A percentile compares a stretch with the other conserved stretches of the same genome.
These are phyloP conservation scores for Scomber colias DNA, from an alignment of 2,113 vertebrate species.

Conservation along the genomic window DNA sequence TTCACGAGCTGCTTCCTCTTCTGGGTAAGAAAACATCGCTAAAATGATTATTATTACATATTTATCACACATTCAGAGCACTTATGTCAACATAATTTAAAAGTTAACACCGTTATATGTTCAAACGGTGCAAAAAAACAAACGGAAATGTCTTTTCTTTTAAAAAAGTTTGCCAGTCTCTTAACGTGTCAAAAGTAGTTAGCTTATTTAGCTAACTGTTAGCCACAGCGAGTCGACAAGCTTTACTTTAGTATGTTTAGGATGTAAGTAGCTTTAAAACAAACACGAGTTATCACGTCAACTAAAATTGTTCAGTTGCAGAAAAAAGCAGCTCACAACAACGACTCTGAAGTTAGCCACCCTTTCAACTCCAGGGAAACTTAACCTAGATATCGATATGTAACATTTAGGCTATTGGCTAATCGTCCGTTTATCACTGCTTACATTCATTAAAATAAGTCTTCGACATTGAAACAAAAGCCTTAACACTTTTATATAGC, in stretches of 20 bases:
- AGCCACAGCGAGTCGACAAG: not conserved
- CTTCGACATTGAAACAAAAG: too few species aligned
- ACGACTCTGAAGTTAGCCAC: too few species aligned
- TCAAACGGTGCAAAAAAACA: not conserved
- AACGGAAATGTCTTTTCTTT: not conserved
- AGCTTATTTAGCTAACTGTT: slow-evolving; percentile 23
- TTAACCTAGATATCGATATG: too few species aligned
- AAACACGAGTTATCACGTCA: too few species aligned
- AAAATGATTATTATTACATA: not conserved
- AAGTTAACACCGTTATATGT: accelerated
- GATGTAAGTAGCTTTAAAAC: too few species aligned
- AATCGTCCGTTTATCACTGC: too few species aligned
- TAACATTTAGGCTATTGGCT: too few species aligned
- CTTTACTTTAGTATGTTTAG: too few species aligned
- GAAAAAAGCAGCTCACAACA: too few species aligned
- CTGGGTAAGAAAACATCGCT: slow-evolving; percentile 55
- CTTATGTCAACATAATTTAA: accelerated
- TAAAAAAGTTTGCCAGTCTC: accelerated
- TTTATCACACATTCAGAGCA: not conserved
- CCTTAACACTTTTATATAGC: too few species aligned
- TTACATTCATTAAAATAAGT: too few species aligned
- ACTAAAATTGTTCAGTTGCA: not conserved
- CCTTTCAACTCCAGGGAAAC: too few species aligned
- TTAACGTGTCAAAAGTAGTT: slow-evolving; percentile 11
- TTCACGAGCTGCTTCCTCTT: slow-evolving; percentile 18